These are phyloP conservation scores for Manacus vitellinus DNA, from an alignment of 2,113 vertebrate genomes.

Conservation along the genomic window DNA sequence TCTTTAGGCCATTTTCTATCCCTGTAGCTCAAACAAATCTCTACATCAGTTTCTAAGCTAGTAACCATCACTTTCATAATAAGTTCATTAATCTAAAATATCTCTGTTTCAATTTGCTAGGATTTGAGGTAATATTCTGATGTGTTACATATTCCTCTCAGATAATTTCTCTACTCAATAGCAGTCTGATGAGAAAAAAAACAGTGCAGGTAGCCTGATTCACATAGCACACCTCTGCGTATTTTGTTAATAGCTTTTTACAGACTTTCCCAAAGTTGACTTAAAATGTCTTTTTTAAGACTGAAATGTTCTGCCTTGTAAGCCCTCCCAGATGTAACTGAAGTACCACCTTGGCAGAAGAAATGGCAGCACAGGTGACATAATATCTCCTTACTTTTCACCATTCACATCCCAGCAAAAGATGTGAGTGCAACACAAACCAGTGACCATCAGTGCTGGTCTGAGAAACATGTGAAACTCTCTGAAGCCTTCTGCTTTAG, in stretches of 20 bases:
- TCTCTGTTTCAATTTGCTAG: neutral
- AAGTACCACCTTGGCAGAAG: neutral
- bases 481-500: neutral
- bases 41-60: neutral
- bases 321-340: neutral
- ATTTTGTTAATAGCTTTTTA: neutral
- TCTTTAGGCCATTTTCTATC: neutral
- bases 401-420: neutral
- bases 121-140: neutral
- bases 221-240: neutral
- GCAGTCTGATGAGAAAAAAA: neutral
- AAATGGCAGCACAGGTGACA: neutral
- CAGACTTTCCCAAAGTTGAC: neutral
- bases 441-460: neutral
- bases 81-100: neutral
- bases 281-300: neutral
- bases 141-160: neutral
- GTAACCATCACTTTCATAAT: neutral
- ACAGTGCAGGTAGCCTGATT: neutral
- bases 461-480: neutral
- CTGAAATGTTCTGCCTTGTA: neutral
- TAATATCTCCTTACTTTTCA: neutral
- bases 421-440: neutral
- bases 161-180: neutral
- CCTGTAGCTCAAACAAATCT: neutral